Conservation (phyloP, 2,797 vertebrate species). For the Acridotheres tristis region DNA sequence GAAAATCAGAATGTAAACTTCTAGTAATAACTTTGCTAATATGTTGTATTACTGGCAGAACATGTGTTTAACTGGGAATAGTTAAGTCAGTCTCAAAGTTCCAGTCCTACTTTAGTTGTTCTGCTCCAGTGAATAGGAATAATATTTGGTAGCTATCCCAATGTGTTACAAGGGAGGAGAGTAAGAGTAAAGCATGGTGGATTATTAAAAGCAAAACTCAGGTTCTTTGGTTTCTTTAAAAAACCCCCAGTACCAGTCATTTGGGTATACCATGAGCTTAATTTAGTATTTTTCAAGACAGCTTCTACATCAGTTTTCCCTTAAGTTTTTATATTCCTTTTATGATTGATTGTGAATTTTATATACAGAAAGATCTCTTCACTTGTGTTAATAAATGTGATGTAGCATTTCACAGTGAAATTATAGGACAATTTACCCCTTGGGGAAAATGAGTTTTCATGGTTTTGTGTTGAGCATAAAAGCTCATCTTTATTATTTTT, state of each 20-base stretch:
- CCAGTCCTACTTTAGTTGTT: not conserved
- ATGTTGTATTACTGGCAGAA: not conserved
- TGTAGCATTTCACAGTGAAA: slow-evolving; percentile 11
- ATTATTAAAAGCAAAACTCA: not conserved
- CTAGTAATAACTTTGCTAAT: not conserved
- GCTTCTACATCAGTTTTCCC: not conserved
- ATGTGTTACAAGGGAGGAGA: not conserved
- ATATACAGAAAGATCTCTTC: not conserved
- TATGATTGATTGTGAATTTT: not conserved
- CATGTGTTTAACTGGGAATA: not conserved
- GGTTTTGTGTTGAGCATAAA: not conserved
- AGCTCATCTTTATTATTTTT: not conserved
- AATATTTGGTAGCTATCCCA: not conserved
- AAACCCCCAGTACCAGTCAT: fast-evolving
- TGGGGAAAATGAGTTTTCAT: not conserved
- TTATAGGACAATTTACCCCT: not conserved
- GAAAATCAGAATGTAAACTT: not conserved
- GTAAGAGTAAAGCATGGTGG: not conserved
- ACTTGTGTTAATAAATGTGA: not conserved
- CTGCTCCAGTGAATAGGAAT: not conserved
- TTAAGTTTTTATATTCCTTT: not conserved
- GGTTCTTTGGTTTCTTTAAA: not conserved
- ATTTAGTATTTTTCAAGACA: not conserved
- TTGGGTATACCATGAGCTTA: fast-evolving
- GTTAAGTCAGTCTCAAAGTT: not conserved